Conservation (phyloP, 1,140 invertebrate genomes). For the Trichonephila clavipes region DNA sequence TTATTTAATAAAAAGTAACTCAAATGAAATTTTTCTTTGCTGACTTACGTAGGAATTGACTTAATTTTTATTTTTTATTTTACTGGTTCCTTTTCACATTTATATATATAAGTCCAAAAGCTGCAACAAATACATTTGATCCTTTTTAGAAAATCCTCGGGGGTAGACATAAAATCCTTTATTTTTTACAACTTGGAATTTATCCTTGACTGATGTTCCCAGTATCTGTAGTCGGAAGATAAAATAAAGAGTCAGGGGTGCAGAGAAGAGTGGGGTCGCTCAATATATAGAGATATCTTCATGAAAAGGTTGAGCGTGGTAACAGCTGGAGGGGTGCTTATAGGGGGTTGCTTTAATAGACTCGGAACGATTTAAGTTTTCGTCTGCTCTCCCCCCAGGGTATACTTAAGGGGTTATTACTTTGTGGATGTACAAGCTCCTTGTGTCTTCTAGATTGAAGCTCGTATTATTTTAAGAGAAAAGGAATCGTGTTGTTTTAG, state of each 20-base stretch:
- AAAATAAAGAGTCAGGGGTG: slow-evolving; percentile 68
- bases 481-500: slow-evolving; percentile 41
- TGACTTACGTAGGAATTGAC: too few species aligned
- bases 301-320: slow-evolving; percentile 63
- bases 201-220: slow-evolving; percentile 71
- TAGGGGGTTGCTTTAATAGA: slow-evolving; percentile 75
- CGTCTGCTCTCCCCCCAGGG: slow-evolving; percentile 54
- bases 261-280: background rate
- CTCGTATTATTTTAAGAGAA: slow-evolving; percentile 43
- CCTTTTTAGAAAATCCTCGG: slow-evolving; percentile 48
- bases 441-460: slow-evolving; percentile 71
- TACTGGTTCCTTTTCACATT: background rate
- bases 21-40: too few species aligned
- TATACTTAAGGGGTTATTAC: slow-evolving; percentile 76
- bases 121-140: slow-evolving; percentile 19
- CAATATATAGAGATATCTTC: slow-evolving; percentile 73
- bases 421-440: slow-evolving; percentile 74
- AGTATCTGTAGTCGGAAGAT: slow-evolving; percentile 74
- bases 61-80: too few species aligned
- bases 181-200: slow-evolving; percentile 76
- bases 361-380: slow-evolving; percentile 76
- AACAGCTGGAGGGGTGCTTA: slow-evolving; percentile 73
- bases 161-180: slow-evolving; percentile 73
- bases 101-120: background rate
- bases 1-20: too few species aligned